Conservation (phyloP, 1,140 invertebrate species). For the Episyrphus balteatus region DNA sequence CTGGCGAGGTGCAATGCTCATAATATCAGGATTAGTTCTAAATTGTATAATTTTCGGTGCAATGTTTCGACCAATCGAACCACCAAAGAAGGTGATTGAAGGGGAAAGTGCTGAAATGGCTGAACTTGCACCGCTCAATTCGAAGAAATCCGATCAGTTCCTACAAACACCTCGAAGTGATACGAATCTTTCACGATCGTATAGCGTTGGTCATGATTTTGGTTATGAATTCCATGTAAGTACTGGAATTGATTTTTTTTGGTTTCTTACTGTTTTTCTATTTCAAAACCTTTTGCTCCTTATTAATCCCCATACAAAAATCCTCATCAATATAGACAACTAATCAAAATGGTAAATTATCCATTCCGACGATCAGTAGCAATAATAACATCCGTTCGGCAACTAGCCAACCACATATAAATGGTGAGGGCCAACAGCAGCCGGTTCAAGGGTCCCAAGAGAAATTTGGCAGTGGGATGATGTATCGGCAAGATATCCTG, state of each 20-base stretch:
- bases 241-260: not conserved
- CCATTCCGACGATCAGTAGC: conserved; percentile 14
- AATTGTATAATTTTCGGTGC: conserved; percentile 75
- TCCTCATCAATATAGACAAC: too few species aligned
- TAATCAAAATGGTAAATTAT: too few species aligned
- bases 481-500: conserved; percentile 76
- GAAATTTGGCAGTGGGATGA: conserved; percentile 53
- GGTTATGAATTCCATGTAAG: conserved; percentile 8
- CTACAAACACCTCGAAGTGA: conserved; percentile 20
- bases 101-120: conserved; percentile 17
- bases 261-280: too few species aligned
- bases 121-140: conserved; percentile 27
- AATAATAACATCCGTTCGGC: conserved; percentile 21
- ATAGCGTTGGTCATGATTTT: conserved; percentile 28
- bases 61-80: conserved; percentile 62
- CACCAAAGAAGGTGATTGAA: conserved; percentile 13
- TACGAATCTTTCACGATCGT: conserved; percentile 21
- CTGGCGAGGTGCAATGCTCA: conserved; percentile 65
- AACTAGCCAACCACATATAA: conserved; percentile 26
- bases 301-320: too few species aligned
- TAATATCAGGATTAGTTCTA: conserved; percentile 69
- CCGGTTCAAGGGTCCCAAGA: conserved; percentile 20
- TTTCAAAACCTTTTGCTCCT: too few species aligned
- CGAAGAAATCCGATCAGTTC: conserved; percentile 18
- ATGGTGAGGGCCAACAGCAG: not conserved